Base-by-base conservation (phyloP, 2,113 vertebrate genomes). In the Grantiella picta region DNA sequence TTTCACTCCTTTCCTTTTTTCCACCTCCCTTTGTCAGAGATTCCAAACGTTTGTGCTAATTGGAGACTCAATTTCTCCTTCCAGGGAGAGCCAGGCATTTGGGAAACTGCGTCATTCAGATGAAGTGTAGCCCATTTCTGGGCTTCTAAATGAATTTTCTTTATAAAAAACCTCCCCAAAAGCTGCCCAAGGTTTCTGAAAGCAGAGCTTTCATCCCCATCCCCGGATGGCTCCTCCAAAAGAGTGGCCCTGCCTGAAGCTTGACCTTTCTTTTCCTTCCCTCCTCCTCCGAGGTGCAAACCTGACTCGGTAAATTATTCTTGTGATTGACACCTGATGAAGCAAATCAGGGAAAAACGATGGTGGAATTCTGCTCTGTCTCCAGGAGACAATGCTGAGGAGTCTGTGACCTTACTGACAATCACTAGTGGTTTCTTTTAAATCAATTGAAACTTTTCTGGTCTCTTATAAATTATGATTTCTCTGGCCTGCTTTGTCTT, bases 371-470 rank as follows among this genome's bases (percentile, higher is more conserved):
- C 31, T 83, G 86, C 73, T 70, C 1, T 33, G 78, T 75, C 82
- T 94, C 63, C 82, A 70, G 64, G 82, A 95, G 84, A 80, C 87
- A 11, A 82, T 50, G 38, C 44, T 73, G 44, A 78, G 86, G 82
- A 89, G 52, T 53, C 82, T 92, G 63, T n/a, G 86, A 78, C 86
- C 86, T 94, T 7, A 12, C 65, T 94, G 94, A 95, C 95, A 94
- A 93, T 97, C 93, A 89, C 54, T 54, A 31, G 33, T 35, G 70
- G 7, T 90, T 90, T 95, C 82, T 86, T 81, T 42, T 14, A 60
- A 83, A 82, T 60, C 4, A 19, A n/a, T 49, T 69, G 31, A 12
- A 22, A 36, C 28, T 92, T 76, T 27, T 25, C 57, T 76, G 25
- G 3, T 70, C 80, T 77, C 50, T 36, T 27, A 17, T 5, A 18